Evolutionary conservation across 2,888 invertebrate species (phyloP), one percentile per base, ranked within the genome.

Genomic region (Cheilosia variabilis): DNA sequence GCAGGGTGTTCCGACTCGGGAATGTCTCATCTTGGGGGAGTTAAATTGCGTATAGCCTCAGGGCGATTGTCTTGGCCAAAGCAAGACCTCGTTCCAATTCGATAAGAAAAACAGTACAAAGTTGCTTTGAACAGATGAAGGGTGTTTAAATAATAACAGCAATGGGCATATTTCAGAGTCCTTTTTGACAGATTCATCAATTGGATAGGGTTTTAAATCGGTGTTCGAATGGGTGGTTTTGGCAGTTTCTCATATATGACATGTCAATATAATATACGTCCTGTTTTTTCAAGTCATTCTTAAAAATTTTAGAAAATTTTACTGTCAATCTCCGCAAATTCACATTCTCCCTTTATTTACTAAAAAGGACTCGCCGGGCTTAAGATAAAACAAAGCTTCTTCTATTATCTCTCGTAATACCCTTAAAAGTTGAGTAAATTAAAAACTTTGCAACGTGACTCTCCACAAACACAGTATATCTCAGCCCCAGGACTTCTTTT

Each of bases 101-200:
- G 10, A 43, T 10, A 19, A 31, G 0, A 19, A 31, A 31, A 15
- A 19, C 17, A 68, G 31, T 68, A 31, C 19, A 53, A 41, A 41
- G 52, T 53, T 66, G 22, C 5, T 52, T 13, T 13, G 27, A 41
- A 55, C n/a, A 31, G 66, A 27, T 53, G 15, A 43, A 53, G 66
- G 53, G 53, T 55, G 27, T 10, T 53, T 43, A 43, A 43, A 13
- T 53, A 43, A 13, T 53, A 27, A 53, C 41, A 27, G 50, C 2
- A 22, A 19, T 19, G 19, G 19, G 19, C 22, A 22, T 2, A 52
- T 62, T 5, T 10, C 10, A 13, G 1, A 37, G 10, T 13, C 37
- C 37, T 13, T 37, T 37, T 37, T 13, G 37, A 37, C 13, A 13
- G 4, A 13, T 37, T 37, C 13, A 37, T 13, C 37, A 37, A 4